Percentiles rank a stretch among this genome's conserved stretches.
phyloP scores from a whole-genome alignment of 53 echinoderm and acorn worm species.

The Holothuria scabra region DNA sequence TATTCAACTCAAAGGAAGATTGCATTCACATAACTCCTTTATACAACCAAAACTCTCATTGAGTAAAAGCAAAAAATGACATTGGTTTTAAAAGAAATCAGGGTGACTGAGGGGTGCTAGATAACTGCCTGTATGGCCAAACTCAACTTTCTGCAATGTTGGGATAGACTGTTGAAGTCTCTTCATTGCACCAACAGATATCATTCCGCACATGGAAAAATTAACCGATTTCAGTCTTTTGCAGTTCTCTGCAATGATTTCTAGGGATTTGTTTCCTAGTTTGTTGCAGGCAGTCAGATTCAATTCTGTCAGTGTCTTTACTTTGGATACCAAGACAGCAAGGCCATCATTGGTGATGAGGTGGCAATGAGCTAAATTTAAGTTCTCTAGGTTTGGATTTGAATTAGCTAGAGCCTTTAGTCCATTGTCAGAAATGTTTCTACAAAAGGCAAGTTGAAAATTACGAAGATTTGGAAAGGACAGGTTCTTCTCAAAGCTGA shows the following conservation, averaged over 20 bases:
- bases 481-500: constrained; percentile 69
- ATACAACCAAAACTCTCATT: too few relatives aligned
- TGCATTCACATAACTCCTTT: too few relatives aligned
- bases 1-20: too few relatives aligned
- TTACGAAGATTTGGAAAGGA: constrained; percentile 71
- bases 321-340: constrained; percentile 34
- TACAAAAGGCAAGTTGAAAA: constrained; percentile 82
- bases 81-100: constrained; percentile 16
- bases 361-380: constrained; percentile 82
- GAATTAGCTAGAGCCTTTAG: constrained; percentile 59
- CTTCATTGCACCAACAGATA: constrained; percentile 8
- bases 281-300: constrained; percentile 79
- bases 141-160: constrained; percentile 20
- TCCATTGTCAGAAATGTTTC: constrained; percentile 81
- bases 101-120: constrained; percentile 31
- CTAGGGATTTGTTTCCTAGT: constrained; percentile 58
- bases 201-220: constrained; percentile 34
- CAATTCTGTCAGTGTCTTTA: constrained; percentile 64
- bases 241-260: constrained; percentile 56
- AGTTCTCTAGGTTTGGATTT: constrained; percentile 71
- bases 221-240: constrained; percentile 46
- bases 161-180: constrained; percentile 3
- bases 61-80: too few relatives aligned
- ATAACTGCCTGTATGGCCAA: constrained; percentile 41
- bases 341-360: constrained; percentile 70